Evolutionary conservation across 35 echinoderm and acorn worm species (phyloP).

Genomic region (Ptychodera flava): DNA sequence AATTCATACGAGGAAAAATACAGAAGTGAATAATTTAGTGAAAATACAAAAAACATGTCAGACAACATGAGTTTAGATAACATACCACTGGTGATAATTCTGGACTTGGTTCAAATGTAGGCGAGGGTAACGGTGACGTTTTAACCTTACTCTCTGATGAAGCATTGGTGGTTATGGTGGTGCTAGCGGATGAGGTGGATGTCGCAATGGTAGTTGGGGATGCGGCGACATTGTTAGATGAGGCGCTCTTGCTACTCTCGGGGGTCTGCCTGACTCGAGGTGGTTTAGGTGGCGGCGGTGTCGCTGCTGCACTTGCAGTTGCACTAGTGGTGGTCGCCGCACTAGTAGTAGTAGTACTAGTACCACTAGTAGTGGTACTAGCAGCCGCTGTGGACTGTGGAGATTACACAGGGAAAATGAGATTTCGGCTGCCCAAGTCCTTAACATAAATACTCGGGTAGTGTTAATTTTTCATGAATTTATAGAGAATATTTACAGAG

Average conservation of each 20-base stretch:
- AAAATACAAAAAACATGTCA: neutral
- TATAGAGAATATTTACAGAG: neutral
- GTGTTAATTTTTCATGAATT: neutral
- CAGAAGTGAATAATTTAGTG: neutral
- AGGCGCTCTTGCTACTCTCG: neutral
- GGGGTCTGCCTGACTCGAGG: neutral
- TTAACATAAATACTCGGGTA: too few species aligned
- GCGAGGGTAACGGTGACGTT: neutral
- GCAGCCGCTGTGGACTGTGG: neutral
- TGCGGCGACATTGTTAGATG: neutral
- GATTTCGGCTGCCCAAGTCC: too few species aligned
- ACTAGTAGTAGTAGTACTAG: too few species aligned
- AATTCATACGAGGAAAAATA: too few species aligned
- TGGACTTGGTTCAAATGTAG: neutral
- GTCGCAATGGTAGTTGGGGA: neutral
- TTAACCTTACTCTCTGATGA: neutral
- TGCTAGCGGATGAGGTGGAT: neutral
- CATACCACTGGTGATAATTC: neutral
- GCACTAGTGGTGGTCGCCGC: too few species aligned
- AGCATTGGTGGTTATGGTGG: neutral
- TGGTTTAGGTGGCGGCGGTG: neutral
- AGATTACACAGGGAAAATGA: too few species aligned
- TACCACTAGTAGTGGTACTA: too few species aligned
- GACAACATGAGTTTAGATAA: too few species aligned
- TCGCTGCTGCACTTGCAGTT: neutral